Evolutionary conservation across 2,797 vertebrate species (phyloP), one percentile per base, ranked within the genome.

Genomic region (Melanogrammus aeglefinus): DNA sequence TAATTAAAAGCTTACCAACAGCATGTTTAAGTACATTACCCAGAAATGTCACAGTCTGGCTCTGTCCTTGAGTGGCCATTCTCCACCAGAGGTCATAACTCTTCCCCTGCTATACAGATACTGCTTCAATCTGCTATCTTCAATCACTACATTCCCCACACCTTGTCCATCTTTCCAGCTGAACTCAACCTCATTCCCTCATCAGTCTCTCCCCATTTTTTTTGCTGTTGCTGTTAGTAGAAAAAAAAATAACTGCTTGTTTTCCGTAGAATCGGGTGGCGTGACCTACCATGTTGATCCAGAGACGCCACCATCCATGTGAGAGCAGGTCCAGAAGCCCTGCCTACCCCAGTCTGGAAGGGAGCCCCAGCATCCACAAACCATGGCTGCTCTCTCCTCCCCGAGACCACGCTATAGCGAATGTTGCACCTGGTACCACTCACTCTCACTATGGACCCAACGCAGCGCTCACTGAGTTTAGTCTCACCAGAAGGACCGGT

Each of bases 271-370:
- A 21, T 2, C 6, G 16, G 73, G 73, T n/a, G 21, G 18, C 36
- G 13, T n/a, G 13, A 9, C 74, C 47, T 78, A 86, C 85, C 85
- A 86, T 6, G 81, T 86, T 13, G 78, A 83, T 76, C 85, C 85
- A 16, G 80, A 86, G 16, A 86, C 77, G 16, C 83, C 85, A 33
- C 70, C 85, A 33, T 57, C 18, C 38, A 86, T 63, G 44, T 86
- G 36, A 85, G 69, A 63, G 81, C n/a, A n/a, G 57, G 80, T 82
- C 81, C 78, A 86, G 36, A 3, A 83, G 72, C 63, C 69, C 74
- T 6, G 36, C 38, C 72, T 80, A 6, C 13, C 0, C 29, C 73
- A 86, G n/a, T 29, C 36, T 81, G 81, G 7, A 10, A 85, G 76
- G 35, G 79, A 84, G 13, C 78, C 84, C 84, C 80, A 89, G 57